Percentiles rank a stretch among this genome's conserved stretches.
Conservation (phyloP, 2,888 invertebrate species). For the Scaptomyza caliginosa region DNA sequence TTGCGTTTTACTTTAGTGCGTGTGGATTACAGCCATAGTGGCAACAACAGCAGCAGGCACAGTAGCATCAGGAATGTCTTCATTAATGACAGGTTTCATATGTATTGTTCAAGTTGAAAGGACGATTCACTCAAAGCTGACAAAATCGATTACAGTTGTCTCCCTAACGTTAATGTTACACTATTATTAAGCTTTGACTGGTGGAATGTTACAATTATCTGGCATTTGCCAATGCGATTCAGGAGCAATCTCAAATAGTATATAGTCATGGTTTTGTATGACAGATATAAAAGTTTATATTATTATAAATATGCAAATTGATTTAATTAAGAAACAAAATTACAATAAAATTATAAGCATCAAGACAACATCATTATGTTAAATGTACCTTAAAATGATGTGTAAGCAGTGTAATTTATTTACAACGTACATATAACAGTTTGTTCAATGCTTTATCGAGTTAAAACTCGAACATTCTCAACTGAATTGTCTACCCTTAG, state of each 20-base stretch:
- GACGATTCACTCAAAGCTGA: background rate
- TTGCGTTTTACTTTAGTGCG: slow-evolving; percentile 38
- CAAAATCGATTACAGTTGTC: slow-evolving; percentile 5
- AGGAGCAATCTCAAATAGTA: no score
- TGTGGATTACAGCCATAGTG: slow-evolving; percentile 54
- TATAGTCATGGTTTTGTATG: no score
- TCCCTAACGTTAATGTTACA: background rate
- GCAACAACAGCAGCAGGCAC: background rate
- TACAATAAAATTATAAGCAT: no score
- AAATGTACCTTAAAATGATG: background rate
- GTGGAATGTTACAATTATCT: background rate
- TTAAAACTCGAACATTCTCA: background rate
- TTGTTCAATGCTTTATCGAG: background rate
- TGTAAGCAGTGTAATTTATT: background rate
- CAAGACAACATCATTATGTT: no score
- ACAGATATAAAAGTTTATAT: no score
- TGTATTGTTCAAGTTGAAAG: slow-evolving; percentile 19
- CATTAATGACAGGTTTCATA: slow-evolving; percentile 68
- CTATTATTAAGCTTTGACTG: background rate
- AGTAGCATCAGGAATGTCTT: slow-evolving; percentile 61
- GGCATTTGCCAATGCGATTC: background rate
- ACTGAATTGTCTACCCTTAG: background rate
- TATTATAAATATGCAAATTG: no score
- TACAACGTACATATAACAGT: background rate
- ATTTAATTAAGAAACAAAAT: no score